These are phyloP conservation scores for Tetragonisca angustula DNA, from an alignment of 2,888 invertebrate genomes.

Conservation along the genomic window DNA sequence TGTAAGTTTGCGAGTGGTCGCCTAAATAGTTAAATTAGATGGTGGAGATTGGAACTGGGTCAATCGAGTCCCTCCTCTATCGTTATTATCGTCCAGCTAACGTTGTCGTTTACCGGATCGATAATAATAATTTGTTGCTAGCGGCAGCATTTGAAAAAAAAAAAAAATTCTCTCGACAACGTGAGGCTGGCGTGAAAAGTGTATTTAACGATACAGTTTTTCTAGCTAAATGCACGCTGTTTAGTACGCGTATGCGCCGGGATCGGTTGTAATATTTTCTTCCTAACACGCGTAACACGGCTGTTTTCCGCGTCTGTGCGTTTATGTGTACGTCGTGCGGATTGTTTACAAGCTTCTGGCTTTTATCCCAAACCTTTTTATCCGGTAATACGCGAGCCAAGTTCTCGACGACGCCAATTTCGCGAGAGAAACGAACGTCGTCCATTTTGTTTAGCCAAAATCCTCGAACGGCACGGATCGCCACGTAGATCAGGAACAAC, in stretches of 20 bases:
- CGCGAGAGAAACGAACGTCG: constrained; percentile 9
- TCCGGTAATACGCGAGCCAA: constrained; percentile 28
- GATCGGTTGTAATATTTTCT: neutral
- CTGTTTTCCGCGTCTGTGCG: constrained; percentile 2
- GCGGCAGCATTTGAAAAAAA: neutral
- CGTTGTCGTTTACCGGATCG: constrained; percentile 51
- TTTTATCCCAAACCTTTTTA: constrained; percentile 37
- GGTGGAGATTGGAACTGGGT: constrained; percentile 75
- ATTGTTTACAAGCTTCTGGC: constrained; percentile 39
- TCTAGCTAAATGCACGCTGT: neutral
- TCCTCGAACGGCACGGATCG: constrained; percentile 48
- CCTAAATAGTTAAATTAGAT: constrained; percentile 80
- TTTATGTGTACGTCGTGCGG: constrained; percentile 17
- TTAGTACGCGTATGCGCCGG: neutral
- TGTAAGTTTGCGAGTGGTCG: constrained; percentile 45
- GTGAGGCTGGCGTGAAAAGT: neutral
- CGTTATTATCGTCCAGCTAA: constrained; percentile 57
- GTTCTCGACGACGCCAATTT: constrained; percentile 48
- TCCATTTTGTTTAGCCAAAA: constrained; percentile 49
- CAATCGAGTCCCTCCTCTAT: constrained; percentile 76
- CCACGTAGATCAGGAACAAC: constrained; percentile 53
- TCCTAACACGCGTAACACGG: neutral
- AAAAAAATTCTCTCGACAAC: neutral
- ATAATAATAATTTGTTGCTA: constrained; percentile 41
- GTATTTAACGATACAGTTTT: constrained; percentile 1